Conservation (phyloP, 2,113 vertebrate genomes). For the Emydura subglobosa region DNA sequence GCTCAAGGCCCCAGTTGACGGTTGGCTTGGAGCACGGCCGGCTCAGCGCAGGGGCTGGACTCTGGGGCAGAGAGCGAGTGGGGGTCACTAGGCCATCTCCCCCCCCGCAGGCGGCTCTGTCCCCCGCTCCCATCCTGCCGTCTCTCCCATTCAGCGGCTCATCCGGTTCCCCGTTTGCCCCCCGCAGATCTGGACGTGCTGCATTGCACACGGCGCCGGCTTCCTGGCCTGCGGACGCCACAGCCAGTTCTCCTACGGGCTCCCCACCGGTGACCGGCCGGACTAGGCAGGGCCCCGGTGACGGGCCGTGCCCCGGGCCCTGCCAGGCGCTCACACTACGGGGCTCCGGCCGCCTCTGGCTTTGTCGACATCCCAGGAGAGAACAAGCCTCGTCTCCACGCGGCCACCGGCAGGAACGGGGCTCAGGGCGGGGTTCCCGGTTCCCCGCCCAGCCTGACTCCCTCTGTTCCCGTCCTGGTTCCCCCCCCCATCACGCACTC, state of each 20-base stretch:
- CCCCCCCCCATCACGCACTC: no score
- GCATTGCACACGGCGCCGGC: slow-evolving; percentile 64
- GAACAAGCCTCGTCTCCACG: background rate
- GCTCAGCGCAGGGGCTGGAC: background rate
- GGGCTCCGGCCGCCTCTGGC: background rate
- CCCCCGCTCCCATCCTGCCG: fast-evolving
- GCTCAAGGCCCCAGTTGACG: background rate
- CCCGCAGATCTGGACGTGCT: slow-evolving; percentile 80
- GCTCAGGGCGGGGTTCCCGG: background rate
- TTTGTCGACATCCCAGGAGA: background rate
- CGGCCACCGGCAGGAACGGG: background rate
- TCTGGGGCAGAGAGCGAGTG: background rate
- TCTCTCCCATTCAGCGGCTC: background rate
- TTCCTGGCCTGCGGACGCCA: slow-evolving; percentile 64
- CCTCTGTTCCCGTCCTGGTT: background rate
- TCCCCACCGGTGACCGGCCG: background rate
- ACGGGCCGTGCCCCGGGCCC: fast-evolving
- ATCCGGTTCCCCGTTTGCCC: background rate
- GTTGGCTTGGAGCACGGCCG: background rate
- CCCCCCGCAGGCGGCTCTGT: background rate
- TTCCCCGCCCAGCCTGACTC: background rate
- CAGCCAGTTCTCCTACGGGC: slow-evolving; percentile 69
- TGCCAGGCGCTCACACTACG: no score
- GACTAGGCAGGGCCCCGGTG: background rate
- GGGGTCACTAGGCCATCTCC: background rate